Evolutionary conservation across 2,888 invertebrate genomes (phyloP), one percentile per base, ranked within the genome.

Genomic region (Steinernema scapterisci): DNA sequence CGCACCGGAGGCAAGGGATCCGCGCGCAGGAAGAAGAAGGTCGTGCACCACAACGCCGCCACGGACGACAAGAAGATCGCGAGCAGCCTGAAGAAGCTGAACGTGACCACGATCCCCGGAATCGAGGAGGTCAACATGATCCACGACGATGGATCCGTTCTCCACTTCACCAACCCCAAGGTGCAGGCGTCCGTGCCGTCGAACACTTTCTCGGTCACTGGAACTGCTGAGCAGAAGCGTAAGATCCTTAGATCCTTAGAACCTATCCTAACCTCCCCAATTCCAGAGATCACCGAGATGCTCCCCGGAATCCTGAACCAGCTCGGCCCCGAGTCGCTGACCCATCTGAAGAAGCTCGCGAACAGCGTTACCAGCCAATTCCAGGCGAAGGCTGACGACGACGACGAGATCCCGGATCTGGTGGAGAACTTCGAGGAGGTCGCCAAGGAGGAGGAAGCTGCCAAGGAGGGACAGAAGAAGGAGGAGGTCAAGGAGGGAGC

Each of bases 1-100:
- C 83, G 87, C 76, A 85, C 84, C 70, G 87, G 87, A 74, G 87
- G 87, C 78, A 87, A 87, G 82, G 99, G 99, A 87, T 96, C 97
- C 88, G 96, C 97, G 81, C 92, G 99, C 87, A 94, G 99, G 89
- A 99, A 99, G 93, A 99, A 97, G 96, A 99, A 99, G 95, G 97
- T 96, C 86, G 95, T 99, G 77, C 97, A 97, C 89, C 94, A 96
- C 87, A 97, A 97, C 80, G 95, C 97, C 77, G 97, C 97, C 73
- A 97, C 97, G 88, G 99, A 99, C 89, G 99, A 99, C 90, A 99
- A 99, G 90, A 99, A 99, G 90, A 90, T 99, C 86, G 97, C 99
- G 89, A 95, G 95, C 85, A 95, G 96, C 74, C 90, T 99, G 85
- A 99, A 99, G 90, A 99, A 99, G 89, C 90, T 99, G 79, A 94